Percentiles rank a stretch among this genome's conserved stretches.
These are phyloP conservation scores for Heliopora coerulea DNA, from an alignment of 92 coral and sea anemone genomes.

Conservation along the genomic window DNA sequence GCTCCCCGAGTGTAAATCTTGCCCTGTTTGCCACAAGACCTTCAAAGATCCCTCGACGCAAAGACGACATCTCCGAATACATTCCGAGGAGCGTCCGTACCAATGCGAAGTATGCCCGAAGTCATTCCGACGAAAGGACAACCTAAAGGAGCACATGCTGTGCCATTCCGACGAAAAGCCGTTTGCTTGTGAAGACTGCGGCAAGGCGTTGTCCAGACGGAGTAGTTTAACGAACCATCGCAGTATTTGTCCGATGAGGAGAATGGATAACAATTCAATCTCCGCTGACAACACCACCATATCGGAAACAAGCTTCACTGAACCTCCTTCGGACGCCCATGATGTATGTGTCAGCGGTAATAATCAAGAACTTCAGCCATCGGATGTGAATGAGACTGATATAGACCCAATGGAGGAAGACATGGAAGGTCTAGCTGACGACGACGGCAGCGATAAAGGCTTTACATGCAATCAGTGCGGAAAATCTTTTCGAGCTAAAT, in stretches of 20 bases:
- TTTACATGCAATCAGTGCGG: constrained; percentile 34
- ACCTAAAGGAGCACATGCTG: constrained; percentile 34
- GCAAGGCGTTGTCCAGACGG: constrained; percentile 33
- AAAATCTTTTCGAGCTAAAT: constrained; percentile 36
- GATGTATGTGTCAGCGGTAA: constrained; percentile 16
- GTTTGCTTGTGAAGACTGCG: constrained; percentile 25
- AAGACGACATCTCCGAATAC: constrained; percentile 30
- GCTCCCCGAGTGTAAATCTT: constrained; percentile 10
- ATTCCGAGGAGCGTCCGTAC: constrained; percentile 40
- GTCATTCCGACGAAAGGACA: constrained; percentile 45
- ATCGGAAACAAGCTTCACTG: constrained; percentile 19
- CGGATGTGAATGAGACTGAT: constrained; percentile 8
- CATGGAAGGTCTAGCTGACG: neutral
- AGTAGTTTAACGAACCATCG: constrained; percentile 37
- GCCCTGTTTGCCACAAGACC: constrained; percentile 31
- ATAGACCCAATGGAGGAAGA: constrained; percentile 12
- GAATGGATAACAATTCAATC: neutral
- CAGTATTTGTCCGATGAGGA: constrained; percentile 23
- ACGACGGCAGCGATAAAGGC: constrained; percentile 16
- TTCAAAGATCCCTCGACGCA: constrained; percentile 40
- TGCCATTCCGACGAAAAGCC: constrained; percentile 41
- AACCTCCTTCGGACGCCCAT: neutral
- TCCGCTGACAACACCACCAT: neutral
- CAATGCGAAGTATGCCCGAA: constrained; percentile 27
- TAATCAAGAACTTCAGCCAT: constrained; percentile 14